These are phyloP conservation scores for Zaprionus tsacasi DNA, from an alignment of 1,140 invertebrate genomes.

Conservation along the genomic window DNA sequence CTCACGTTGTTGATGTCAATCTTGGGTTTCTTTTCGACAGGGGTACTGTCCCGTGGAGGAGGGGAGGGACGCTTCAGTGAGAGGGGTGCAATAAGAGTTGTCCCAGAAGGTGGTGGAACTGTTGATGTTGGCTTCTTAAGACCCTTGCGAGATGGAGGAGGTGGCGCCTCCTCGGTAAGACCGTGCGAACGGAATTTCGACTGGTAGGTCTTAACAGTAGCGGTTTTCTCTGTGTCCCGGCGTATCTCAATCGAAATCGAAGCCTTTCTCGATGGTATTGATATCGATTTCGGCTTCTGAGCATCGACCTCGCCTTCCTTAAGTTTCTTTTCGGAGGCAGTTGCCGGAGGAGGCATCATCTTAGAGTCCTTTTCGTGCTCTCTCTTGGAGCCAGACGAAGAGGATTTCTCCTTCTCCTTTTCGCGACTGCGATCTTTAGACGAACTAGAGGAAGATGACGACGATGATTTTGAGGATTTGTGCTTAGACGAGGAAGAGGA, in stretches of 20 bases:
- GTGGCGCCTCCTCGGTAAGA: conserved; percentile 92
- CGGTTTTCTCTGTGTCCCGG: conserved; percentile 89
- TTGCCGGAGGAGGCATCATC: conserved; percentile 85
- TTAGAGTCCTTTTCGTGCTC: conserved; percentile 88
- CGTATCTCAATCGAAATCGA: conserved; percentile 92
- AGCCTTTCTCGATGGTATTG: conserved; percentile 87
- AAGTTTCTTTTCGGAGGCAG: conserved; percentile 85
- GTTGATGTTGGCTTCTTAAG: conserved; percentile 87
- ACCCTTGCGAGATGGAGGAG: conserved; percentile 88
- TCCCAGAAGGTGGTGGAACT: conserved; percentile 65
- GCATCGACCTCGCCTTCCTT: conserved; percentile 66
- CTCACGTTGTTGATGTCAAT: conserved; percentile 84
- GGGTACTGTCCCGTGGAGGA: conserved; percentile 86
- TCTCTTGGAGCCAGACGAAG: conserved; percentile 46
- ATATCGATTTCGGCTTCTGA: conserved; percentile 66
- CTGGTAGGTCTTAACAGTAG: conserved; percentile 95
- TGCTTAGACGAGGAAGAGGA: conserved; percentile 58
- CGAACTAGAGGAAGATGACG: conserved; percentile 60
- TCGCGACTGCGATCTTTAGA: conserved; percentile 79
- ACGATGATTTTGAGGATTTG: conserved; percentile 78
- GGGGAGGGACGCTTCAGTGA: conserved; percentile 87
- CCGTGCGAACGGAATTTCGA: conserved; percentile 94
- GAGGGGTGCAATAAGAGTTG: conserved; percentile 16
- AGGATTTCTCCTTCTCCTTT: conserved; percentile 83
- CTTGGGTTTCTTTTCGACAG: conserved; percentile 91